These are phyloP conservation scores for Carapus acus DNA, from an alignment of 2,797 vertebrate species.

Conservation along the genomic window DNA sequence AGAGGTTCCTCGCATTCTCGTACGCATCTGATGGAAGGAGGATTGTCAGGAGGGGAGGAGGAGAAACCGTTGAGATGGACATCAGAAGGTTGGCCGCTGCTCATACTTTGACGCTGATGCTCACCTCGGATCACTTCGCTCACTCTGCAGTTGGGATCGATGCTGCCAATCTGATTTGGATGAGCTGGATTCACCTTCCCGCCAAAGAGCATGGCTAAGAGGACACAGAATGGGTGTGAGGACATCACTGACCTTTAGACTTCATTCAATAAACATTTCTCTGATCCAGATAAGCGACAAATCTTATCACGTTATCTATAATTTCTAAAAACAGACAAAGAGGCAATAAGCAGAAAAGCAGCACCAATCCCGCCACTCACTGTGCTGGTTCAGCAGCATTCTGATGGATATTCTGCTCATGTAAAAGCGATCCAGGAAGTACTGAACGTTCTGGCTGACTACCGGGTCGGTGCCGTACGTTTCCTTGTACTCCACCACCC, in stretches of 20 bases:
- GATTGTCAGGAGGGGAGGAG: slow-evolving; percentile 2
- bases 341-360: no score
- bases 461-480: slow-evolving; percentile 88
- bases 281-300: not conserved
- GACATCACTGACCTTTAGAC: no score
- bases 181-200: slow-evolving; percentile 91
- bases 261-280: slow-evolving; percentile 2
- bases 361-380: slow-evolving; percentile 67
- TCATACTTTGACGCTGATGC: no score
- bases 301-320: not conserved
- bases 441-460: slow-evolving; percentile 96
- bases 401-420: slow-evolving; percentile 99
- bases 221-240: no score
- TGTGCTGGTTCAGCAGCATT: slow-evolving; percentile 99
- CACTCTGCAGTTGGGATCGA: slow-evolving; percentile 88
- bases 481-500: slow-evolving; percentile 94
- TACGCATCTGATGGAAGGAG: slow-evolving; percentile 81
- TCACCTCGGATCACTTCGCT: slow-evolving; percentile 90
- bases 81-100: no score
- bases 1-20: slow-evolving; percentile 91
- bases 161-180: slow-evolving; percentile 97
- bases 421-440: slow-evolving; percentile 98
- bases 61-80: no score
- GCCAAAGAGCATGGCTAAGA: slow-evolving; percentile 89
- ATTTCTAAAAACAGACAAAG: not conserved